These are phyloP conservation scores for Serranus cabrilla DNA, from an alignment of 2,797 vertebrate genomes.

Conservation along the genomic window DNA sequence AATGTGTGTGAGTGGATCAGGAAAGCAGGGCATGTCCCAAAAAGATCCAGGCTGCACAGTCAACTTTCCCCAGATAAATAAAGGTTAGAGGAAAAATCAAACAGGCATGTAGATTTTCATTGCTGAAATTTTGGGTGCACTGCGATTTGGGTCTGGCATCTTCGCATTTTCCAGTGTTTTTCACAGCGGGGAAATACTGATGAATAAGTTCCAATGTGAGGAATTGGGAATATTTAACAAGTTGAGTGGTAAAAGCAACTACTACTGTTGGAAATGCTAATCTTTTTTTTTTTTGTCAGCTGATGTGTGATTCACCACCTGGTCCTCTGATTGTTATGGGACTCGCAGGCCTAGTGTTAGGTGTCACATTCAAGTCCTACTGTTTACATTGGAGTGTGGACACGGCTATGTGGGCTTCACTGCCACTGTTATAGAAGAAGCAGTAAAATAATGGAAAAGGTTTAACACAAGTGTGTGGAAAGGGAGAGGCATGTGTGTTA, in stretches of 20 bases:
- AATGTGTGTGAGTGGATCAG: slow-evolving; percentile 16
- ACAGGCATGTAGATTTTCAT: slow-evolving; percentile 47
- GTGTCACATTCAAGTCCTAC: slow-evolving; percentile 58
- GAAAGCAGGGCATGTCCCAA: slow-evolving; percentile 9
- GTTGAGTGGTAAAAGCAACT: slow-evolving; percentile 38
- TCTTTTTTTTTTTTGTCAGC: slow-evolving; percentile 27
- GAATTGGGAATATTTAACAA: slow-evolving; percentile 69
- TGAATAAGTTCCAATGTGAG: slow-evolving; percentile 63
- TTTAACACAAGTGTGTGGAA: slow-evolving; percentile 44
- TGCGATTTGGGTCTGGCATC: slow-evolving; percentile 58
- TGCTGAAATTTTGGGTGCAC: slow-evolving; percentile 50
- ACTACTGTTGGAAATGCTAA: slow-evolving; percentile 50
- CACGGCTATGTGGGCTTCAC: slow-evolving; percentile 35
- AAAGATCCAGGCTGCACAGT: slow-evolving; percentile 29
- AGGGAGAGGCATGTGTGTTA: slow-evolving; percentile 16
- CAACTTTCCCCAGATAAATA: slow-evolving; percentile 61
- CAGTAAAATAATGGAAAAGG: slow-evolving; percentile 71
- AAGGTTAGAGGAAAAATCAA: slow-evolving; percentile 55
- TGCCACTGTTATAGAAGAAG: slow-evolving; percentile 63
- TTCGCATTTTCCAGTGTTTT: slow-evolving; percentile 64
- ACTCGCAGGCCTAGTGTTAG: slow-evolving; percentile 32
- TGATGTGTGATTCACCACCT: slow-evolving; percentile 58
- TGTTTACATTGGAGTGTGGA: slow-evolving; percentile 64
- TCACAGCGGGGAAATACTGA: slow-evolving; percentile 60
- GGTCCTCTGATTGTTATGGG: slow-evolving; percentile 48